These are phyloP conservation scores for Holotrichia oblita DNA, from an alignment of 1,140 invertebrate genomes.

Conservation along the genomic window DNA sequence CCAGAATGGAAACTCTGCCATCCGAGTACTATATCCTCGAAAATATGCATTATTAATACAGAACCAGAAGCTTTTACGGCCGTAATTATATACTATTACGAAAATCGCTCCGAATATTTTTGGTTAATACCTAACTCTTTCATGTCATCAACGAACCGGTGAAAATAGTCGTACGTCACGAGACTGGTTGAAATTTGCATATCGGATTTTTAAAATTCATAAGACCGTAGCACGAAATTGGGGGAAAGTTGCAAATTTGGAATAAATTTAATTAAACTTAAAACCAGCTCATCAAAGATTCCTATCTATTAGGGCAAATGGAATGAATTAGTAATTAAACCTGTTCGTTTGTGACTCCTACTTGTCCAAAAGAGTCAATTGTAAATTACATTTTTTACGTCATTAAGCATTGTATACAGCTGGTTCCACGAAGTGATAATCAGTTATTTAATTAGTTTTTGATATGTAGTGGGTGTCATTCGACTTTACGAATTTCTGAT, in stretches of 20 bases:
- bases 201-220: slow-evolving; percentile 33
- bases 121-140: slow-evolving; percentile 15
- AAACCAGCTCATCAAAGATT: slow-evolving; percentile 18
- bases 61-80: neutral
- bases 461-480: too few species aligned
- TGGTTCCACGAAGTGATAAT: too few species aligned
- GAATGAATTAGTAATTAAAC: slow-evolving; percentile 11
- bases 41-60: neutral
- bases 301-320: neutral
- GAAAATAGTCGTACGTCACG: slow-evolving; percentile 16
- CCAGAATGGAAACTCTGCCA: neutral
- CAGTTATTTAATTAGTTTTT: too few species aligned
- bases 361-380: too few species aligned
- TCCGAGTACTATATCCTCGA: neutral
- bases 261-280: slow-evolving; percentile 33
- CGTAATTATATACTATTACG: slow-evolving; percentile 20
- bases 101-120: slow-evolving; percentile 25
- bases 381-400: too few species aligned
- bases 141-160: neutral
- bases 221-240: slow-evolving; percentile 21
- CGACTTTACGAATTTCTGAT: too few species aligned
- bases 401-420: too few species aligned
- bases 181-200: slow-evolving; percentile 19
- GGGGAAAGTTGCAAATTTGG: slow-evolving; percentile 16
- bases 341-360: too few species aligned